Evolutionary conservation across 2,797 vertebrate species (phyloP).

Genomic region (Tenualosa thibaudeaui): DNA sequence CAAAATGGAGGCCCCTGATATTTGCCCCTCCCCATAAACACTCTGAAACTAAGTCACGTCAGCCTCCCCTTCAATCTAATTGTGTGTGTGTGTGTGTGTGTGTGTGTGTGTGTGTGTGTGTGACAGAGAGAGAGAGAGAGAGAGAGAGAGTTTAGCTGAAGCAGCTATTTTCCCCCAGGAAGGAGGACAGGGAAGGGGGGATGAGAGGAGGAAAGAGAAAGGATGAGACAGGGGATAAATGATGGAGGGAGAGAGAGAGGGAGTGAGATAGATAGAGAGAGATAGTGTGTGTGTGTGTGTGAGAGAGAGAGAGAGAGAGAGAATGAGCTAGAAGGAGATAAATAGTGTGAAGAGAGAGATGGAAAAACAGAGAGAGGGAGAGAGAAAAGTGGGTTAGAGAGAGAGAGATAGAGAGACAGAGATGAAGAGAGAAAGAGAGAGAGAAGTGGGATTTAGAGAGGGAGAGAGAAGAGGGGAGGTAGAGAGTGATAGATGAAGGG

Average conservation of each 20-base stretch:
- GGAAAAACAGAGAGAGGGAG: neutral
- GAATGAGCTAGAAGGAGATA: neutral
- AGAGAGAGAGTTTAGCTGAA: constrained; percentile 63
- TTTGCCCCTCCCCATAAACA: constrained; percentile 45
- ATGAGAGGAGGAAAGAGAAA: constrained; percentile 44
- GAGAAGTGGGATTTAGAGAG: neutral
- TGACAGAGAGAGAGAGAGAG: neutral
- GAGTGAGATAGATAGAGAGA: constrained; percentile 23
- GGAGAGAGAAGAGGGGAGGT: too few relatives aligned
- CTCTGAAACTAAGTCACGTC: constrained; percentile 66
- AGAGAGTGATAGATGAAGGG: neutral
- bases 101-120: constrained; percentile 32
- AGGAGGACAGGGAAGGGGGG: constrained; percentile 46
- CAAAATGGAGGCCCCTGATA: neutral
- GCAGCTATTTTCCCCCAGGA: constrained; percentile 63
- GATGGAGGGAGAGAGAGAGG: constrained; percentile 56
- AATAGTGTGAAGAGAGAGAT: neutral
- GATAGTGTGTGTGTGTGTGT: constrained; percentile 25
- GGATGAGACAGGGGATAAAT: constrained; percentile 70
- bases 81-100: constrained; percentile 34
- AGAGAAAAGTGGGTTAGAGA: neutral
- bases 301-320: neutral
- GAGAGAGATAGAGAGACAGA: constrained; percentile 32
- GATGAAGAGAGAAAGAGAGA: neutral
- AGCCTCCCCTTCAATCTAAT: constrained; percentile 62